Percentiles rank a stretch among this genome's conserved stretches.
Conservation (phyloP, 2,888 invertebrate genomes). For the Cataglyphis rosenhaueri region DNA sequence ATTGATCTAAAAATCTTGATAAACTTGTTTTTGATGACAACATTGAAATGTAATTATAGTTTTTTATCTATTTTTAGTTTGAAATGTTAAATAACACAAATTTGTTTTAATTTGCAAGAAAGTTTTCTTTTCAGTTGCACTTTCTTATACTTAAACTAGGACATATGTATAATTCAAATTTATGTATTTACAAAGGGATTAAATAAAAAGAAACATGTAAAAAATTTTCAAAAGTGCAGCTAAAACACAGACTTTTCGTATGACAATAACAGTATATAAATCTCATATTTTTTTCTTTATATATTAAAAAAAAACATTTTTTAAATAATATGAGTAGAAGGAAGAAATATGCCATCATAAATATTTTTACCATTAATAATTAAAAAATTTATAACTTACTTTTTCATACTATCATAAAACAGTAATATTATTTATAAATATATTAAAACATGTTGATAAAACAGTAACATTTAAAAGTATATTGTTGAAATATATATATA, state of each 20-base stretch:
- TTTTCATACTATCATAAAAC: background rate
- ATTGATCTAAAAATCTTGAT: constrained; percentile 64
- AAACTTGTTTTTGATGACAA: constrained; percentile 76
- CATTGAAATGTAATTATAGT: constrained; percentile 78
- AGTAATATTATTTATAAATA: background rate
- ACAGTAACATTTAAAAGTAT: background rate
- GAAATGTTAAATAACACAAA: constrained; percentile 1
- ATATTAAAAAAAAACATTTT: background rate
- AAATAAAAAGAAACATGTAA: background rate
- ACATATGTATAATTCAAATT: background rate
- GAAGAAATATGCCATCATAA: background rate
- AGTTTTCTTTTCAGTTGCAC: background rate
- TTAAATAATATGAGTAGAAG: constrained; percentile 6
- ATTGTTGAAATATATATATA: background rate
- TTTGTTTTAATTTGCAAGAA: background rate
- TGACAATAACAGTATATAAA: background rate
- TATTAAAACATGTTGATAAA: background rate
- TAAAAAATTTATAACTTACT: background rate
- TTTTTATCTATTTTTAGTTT: constrained; percentile 49
- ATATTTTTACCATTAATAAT: constrained; percentile 12
- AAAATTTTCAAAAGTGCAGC: background rate
- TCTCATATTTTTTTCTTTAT: background rate
- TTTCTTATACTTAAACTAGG: background rate
- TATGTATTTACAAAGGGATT: background rate
- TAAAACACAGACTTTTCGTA: background rate